Conservation (phyloP, 1,140 invertebrate species). For the Apis florea region DNA sequence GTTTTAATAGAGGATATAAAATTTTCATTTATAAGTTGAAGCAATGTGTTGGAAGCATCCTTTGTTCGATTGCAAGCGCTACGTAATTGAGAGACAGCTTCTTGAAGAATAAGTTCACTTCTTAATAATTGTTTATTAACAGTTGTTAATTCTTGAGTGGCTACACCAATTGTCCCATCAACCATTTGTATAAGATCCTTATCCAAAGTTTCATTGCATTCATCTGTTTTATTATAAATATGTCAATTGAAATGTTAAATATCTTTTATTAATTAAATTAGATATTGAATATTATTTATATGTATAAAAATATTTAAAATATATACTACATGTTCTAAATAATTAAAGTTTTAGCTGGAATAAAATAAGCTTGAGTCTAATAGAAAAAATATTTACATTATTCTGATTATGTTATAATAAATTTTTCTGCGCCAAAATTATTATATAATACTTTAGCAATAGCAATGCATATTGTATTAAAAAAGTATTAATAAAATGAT, state of each 20-base stretch:
- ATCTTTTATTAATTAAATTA: slow-evolving; percentile 43
- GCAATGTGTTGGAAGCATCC: slow-evolving; percentile 68
- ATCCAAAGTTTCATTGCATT: slow-evolving; percentile 77
- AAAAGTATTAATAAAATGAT: slow-evolving; percentile 66
- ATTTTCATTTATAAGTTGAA: slow-evolving; percentile 71
- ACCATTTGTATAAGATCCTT: slow-evolving; percentile 72
- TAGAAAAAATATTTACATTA: slow-evolving; percentile 24
- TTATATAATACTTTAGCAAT: slow-evolving; percentile 62
- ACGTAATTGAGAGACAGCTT: slow-evolving; percentile 75
- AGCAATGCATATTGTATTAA: slow-evolving; percentile 63
- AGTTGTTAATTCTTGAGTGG: slow-evolving; percentile 72
- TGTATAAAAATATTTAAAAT: slow-evolving; percentile 17
- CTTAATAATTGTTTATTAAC: slow-evolving; percentile 77
- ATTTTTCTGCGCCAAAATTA: slow-evolving; percentile 53
- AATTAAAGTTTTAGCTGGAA: slow-evolving; percentile 44
- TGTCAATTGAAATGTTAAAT: slow-evolving; percentile 56
- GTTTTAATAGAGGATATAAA: slow-evolving; percentile 76
- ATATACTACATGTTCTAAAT: slow-evolving; percentile 23
- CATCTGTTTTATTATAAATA: slow-evolving; percentile 68
- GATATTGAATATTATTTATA: slow-evolving; percentile 39
- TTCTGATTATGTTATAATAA: slow-evolving; percentile 45
- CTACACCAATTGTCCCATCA: slow-evolving; percentile 68
- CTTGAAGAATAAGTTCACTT: slow-evolving; percentile 77
- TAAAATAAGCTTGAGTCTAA: slow-evolving; percentile 40
- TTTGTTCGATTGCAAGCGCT: slow-evolving; percentile 66